Conservation (phyloP, 2,113 vertebrate genomes). For the Ictalurus punctatus region DNA sequence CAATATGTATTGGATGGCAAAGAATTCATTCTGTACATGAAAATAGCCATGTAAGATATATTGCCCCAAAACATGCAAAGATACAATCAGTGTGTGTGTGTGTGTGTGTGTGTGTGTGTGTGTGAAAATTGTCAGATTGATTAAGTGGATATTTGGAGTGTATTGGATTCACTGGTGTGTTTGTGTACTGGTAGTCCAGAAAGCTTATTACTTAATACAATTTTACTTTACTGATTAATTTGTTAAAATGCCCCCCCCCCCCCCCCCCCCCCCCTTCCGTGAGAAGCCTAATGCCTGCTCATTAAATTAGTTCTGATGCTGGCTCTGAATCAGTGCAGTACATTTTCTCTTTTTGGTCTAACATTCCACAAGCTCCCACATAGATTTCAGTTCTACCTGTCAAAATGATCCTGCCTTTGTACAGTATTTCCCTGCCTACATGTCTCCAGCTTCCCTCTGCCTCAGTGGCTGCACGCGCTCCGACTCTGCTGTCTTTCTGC, state of each 20-base stretch:
- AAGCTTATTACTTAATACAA: conserved; percentile 4
- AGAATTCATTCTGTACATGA: background rate
- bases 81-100: background rate
- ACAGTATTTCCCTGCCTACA: background rate
- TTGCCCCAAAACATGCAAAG: background rate
- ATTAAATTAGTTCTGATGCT: conserved; percentile 18
- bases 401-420: conserved; percentile 1
- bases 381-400: conserved; percentile 9
- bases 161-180: background rate
- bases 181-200: background rate
- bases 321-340: background rate
- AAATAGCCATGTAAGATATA: background rate
- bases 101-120: background rate
- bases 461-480: background rate
- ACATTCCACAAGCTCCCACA: background rate
- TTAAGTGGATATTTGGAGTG: background rate
- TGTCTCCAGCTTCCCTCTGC: background rate
- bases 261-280: background rate
- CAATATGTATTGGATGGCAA: background rate
- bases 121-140: background rate
- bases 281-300: background rate
- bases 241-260: background rate
- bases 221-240: conserved; percentile 10
- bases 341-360: conserved; percentile 1
- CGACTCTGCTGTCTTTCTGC: conserved; percentile 4